phyloP scores from a whole-genome alignment of 2,113 vertebrate species.

The Gadus macrocephalus region DNA sequence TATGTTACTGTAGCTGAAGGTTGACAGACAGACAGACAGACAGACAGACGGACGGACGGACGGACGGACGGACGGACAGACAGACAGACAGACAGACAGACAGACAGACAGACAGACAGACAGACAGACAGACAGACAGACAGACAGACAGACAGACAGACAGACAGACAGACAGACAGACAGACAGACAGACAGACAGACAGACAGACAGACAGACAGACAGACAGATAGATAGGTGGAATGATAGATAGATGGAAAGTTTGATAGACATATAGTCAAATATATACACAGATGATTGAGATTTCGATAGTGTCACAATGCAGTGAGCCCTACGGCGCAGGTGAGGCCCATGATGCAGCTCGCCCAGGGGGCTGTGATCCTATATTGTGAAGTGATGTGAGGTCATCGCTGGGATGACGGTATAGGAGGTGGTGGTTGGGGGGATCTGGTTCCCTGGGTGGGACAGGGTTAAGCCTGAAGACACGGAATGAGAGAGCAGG shows the following conservation, averaged over 20 bases:
- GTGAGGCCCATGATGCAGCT: neutral
- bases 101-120: neutral
- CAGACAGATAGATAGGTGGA: neutral
- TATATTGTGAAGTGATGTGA: neutral
- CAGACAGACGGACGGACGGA: neutral
- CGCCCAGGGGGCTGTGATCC: neutral
- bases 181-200: neutral
- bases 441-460: neutral
- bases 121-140: neutral
- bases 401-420: neutral
- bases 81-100: neutral
- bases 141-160: too few species aligned
- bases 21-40: too few species aligned
- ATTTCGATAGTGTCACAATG: neutral
- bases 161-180: neutral
- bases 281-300: neutral
- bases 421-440: neutral
- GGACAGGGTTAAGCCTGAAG: neutral
- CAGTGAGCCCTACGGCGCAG: neutral
- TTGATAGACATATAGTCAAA: neutral
- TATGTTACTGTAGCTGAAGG: too few species aligned
- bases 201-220: neutral
- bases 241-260: neutral
- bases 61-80: neutral
- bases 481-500: neutral